phyloP scores from a whole-genome alignment of 2,797 vertebrate genomes.

The Malurus leucopterus region DNA sequence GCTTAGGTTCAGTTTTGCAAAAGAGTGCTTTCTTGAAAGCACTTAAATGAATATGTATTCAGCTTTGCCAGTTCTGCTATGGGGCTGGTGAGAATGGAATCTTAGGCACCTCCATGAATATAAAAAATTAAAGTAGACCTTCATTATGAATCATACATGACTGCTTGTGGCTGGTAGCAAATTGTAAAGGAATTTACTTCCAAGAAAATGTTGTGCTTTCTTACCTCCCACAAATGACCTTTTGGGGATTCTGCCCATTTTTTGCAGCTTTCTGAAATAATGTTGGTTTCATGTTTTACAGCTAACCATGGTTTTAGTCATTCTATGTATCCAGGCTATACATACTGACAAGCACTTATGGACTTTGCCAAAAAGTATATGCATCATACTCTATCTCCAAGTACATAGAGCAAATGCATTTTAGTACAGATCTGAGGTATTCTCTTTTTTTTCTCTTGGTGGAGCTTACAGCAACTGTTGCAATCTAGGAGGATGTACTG shows the following conservation, averaged over 20 bases:
- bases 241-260: not conserved
- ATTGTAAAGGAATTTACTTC: not conserved
- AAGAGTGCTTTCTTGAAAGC: not conserved
- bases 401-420: not conserved
- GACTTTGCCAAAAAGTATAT: not conserved
- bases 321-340: rapidly evolving
- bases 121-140: not conserved
- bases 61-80: not conserved
- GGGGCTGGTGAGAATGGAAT: not conserved
- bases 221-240: not conserved
- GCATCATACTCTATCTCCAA: not conserved
- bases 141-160: not conserved
- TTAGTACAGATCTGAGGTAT: not conserved
- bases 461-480: not conserved
- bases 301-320: not conserved
- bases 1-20: not conserved
- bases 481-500: not conserved
- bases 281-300: not conserved
- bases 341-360: not conserved
- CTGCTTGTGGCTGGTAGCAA: not conserved
- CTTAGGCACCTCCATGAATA: not conserved
- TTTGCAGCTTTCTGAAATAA: not conserved
- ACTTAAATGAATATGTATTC: not conserved
- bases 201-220: not conserved
- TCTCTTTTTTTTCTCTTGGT: not conserved